Conservation (phyloP, 2,888 invertebrate species). For the Cosmorhoe ocellata region DNA sequence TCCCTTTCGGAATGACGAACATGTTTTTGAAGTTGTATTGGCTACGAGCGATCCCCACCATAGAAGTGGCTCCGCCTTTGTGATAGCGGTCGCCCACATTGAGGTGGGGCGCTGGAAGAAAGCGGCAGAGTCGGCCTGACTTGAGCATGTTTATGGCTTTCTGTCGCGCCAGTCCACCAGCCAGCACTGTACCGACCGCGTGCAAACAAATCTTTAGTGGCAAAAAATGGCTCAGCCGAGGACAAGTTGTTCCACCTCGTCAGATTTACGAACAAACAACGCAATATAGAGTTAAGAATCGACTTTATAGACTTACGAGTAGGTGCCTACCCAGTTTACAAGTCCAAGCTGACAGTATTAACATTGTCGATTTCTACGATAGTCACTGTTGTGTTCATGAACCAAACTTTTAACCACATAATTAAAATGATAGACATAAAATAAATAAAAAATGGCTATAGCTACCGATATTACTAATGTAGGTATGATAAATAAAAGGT, state of each 20-base stretch:
- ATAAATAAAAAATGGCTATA: too few species aligned
- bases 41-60: conserved; percentile 59
- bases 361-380: too few species aligned
- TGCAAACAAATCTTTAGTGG: conserved; percentile 81
- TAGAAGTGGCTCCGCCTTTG: conserved; percentile 44
- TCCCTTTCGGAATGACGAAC: conserved; percentile 62
- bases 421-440: too few species aligned
- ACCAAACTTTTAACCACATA: too few species aligned
- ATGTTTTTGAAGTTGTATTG: conserved; percentile 52
- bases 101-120: conserved; percentile 70
- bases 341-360: too few species aligned
- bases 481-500: too few species aligned
- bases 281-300: conserved; percentile 54
- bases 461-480: too few species aligned
- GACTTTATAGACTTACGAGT: conserved; percentile 39
- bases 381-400: too few species aligned
- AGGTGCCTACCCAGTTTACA: too few species aligned
- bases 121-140: conserved; percentile 73
- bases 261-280: conserved; percentile 74
- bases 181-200: conserved; percentile 67
- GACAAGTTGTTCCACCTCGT: conserved; percentile 79
- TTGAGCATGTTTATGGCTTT: conserved; percentile 81
- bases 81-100: conserved; percentile 53
- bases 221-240: conserved; percentile 76
- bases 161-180: conserved; percentile 76